Conservation (phyloP, 2,888 invertebrate genomes). For the Drosophila hawaiiensis region DNA sequence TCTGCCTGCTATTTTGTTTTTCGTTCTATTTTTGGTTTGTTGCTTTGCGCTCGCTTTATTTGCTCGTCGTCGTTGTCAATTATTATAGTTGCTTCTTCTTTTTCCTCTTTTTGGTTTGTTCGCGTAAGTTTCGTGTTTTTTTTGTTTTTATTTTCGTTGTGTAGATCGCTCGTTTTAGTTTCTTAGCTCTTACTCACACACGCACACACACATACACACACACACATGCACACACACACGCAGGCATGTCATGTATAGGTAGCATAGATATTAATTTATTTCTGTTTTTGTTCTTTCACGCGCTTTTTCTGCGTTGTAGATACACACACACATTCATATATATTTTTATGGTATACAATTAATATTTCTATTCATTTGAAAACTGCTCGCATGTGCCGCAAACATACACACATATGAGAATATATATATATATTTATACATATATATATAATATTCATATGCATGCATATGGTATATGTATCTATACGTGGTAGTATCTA, state of each 20-base stretch:
- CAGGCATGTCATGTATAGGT: conserved; percentile 25
- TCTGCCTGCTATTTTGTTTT: conserved; percentile 15
- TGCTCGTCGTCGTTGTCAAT: conserved; percentile 56
- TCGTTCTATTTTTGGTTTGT: conserved; percentile 76
- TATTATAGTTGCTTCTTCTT: conserved; percentile 19
- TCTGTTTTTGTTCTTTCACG: conserved; percentile 56
- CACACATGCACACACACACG: conserved; percentile 19
- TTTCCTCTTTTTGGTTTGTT: conserved; percentile 43
- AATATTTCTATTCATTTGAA: conserved; percentile 28
- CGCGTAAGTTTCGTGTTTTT: conserved; percentile 67
- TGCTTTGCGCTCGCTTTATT: conserved; percentile 60
- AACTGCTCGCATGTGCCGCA: conserved; percentile 49
- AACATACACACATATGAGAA: background rate
- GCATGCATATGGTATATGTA: conserved; percentile 18
- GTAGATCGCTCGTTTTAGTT: conserved; percentile 72
- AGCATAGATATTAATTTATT: conserved; percentile 59
- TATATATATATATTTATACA: conserved; percentile 10
- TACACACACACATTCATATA: conserved; percentile 18
- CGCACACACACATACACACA: conserved; percentile 27
- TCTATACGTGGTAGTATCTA: conserved; percentile 17
- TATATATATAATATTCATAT: conserved; percentile 20
- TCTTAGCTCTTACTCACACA: conserved; percentile 57
- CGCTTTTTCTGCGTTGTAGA: conserved; percentile 50
- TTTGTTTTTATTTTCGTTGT: conserved; percentile 49
- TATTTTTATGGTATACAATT: conserved; percentile 8